Conservation (phyloP, 2,888 invertebrate species). For the Cataglyphis rosenhaueri region DNA sequence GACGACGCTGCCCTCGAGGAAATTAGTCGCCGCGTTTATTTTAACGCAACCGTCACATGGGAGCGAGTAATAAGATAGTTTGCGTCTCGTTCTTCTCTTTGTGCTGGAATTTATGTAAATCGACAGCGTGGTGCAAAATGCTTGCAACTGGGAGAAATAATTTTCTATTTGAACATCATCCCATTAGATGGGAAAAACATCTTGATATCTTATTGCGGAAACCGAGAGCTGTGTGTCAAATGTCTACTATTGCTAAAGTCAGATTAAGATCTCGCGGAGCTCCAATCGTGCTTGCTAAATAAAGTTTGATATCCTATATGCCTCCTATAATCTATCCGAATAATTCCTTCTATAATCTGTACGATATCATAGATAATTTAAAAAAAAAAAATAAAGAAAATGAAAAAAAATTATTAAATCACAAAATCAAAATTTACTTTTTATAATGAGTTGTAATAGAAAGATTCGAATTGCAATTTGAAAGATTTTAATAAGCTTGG, state of each 20-base stretch:
- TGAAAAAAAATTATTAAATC: background rate
- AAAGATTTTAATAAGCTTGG: background rate
- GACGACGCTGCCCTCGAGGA: constrained; percentile 36
- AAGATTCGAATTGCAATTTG: background rate
- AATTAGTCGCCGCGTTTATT: constrained; percentile 35
- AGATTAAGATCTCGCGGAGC: constrained; percentile 31
- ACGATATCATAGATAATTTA: background rate
- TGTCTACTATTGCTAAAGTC: constrained; percentile 12
- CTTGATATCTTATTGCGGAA: constrained; percentile 14
- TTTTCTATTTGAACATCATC: constrained; percentile 28
- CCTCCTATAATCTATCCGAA: background rate
- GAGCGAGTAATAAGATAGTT: constrained; percentile 36
- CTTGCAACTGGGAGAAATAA: constrained; percentile 20
- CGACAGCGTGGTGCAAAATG: background rate
- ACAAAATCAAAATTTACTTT: constrained; percentile 4
- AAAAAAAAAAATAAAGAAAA: background rate
- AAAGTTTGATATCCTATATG: background rate
- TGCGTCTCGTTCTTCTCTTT: constrained; percentile 13
- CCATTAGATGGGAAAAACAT: background rate
- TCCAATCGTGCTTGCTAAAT: background rate
- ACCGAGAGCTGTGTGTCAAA: constrained; percentile 1
- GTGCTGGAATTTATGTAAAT: constrained; percentile 41
- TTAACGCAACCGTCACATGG: constrained; percentile 40
- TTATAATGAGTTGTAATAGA: background rate
- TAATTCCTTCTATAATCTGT: background rate